Conservation (phyloP, 2,797 vertebrate genomes). For the Helostoma temminkii region DNA sequence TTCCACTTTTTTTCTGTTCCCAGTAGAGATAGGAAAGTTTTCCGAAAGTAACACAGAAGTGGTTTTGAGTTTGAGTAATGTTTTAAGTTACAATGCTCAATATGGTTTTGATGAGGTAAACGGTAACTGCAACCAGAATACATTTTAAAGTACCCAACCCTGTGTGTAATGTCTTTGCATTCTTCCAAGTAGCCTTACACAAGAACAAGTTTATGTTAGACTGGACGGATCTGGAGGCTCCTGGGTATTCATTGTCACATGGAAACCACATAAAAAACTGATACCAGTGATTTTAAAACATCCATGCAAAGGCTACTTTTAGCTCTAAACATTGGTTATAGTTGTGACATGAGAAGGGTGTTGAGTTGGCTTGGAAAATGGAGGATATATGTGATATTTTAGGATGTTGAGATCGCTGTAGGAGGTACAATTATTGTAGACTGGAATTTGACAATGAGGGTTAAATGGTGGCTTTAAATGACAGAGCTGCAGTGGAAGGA, state of each 20-base stretch:
- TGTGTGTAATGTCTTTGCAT: not conserved
- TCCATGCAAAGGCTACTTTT: conserved; percentile 61
- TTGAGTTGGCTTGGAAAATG: conserved; percentile 53
- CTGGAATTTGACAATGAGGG: conserved; percentile 66
- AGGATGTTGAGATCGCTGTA: conserved; percentile 59
- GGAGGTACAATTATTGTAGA: conserved; percentile 74
- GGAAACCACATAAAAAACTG: conserved; percentile 58
- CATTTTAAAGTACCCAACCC: not conserved
- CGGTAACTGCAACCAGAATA: not conserved
- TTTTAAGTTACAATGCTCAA: not conserved
- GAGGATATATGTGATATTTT: conserved; percentile 67
- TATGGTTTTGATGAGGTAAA: conserved; percentile 2
- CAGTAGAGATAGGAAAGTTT: not conserved
- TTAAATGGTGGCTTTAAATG: conserved; percentile 67
- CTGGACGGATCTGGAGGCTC: conserved; percentile 13
- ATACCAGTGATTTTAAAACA: conserved; percentile 59
- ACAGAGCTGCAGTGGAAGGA: conserved; percentile 70
- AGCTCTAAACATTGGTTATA: conserved; percentile 67
- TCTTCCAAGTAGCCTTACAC: not conserved
- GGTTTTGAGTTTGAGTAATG: not conserved
- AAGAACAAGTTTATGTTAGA: conserved; percentile 10
- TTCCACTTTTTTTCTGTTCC: not conserved
- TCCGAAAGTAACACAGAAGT: not conserved
- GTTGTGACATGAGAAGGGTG: conserved; percentile 44
- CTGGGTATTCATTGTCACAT: conserved; percentile 51